Percentiles rank a stretch among this genome's conserved stretches.
Conservation (phyloP, 2,888 invertebrate genomes). For the Mythimna lalbum region DNA sequence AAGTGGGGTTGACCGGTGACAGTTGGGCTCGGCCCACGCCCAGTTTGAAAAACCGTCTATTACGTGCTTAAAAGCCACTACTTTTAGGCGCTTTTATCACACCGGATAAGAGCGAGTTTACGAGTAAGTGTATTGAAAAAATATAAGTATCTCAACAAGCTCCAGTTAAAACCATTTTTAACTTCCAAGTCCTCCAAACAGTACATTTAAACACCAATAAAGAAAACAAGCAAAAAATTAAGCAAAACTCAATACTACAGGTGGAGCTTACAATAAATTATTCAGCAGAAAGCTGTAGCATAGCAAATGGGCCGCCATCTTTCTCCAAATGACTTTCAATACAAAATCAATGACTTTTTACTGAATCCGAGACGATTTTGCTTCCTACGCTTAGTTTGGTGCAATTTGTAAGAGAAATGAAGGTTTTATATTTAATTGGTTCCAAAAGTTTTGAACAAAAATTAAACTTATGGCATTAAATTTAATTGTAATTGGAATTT, state of each 20-base stretch:
- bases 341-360: conserved; percentile 83
- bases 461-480: not conserved
- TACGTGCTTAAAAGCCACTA: too few relatives aligned
- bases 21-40: too few relatives aligned
- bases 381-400: conserved; percentile 59
- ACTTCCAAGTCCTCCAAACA: not conserved
- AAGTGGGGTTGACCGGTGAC: too few relatives aligned
- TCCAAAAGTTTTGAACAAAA: not conserved
- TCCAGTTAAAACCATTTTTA: conserved; percentile 7
- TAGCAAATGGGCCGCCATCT: conserved; percentile 69
- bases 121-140: too few relatives aligned
- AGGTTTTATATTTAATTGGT: not conserved
- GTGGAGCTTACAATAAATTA: conserved; percentile 68
- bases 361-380: conserved; percentile 65
- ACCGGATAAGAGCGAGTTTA: too few relatives aligned
- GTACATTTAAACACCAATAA: conserved; percentile 38
- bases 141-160: not conserved
- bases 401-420: conserved; percentile 46
- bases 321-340: conserved; percentile 79
- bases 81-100: too few relatives aligned
- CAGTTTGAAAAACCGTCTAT: too few relatives aligned
- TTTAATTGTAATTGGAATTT: too few relatives aligned
- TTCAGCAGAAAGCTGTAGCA: conserved; percentile 61
- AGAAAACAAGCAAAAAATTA: conserved; percentile 41
- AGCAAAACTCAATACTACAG: conserved; percentile 44